Evolutionary conservation across 30 jellyfish, hydroid and myxozoan genomes (phyloP).

Genomic region (Mastigias papua): DNA sequence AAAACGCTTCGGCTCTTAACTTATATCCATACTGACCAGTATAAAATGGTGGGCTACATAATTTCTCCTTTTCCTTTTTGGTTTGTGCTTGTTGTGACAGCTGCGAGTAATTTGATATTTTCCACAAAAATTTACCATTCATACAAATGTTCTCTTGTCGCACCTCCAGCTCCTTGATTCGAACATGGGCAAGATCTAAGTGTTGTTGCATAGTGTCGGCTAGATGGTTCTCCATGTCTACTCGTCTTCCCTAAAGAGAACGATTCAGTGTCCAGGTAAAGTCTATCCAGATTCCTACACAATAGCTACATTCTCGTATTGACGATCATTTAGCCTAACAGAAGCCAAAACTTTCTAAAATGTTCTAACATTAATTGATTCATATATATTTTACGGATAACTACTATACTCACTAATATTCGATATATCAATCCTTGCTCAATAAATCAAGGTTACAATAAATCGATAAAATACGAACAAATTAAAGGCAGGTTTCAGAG

Average conservation of each 20-base stretch:
- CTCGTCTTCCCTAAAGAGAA: slow-evolving; percentile 85
- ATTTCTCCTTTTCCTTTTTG: slow-evolving; percentile 91
- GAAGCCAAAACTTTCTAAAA: too few relatives aligned
- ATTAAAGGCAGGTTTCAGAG: too few relatives aligned
- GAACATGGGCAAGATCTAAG: slow-evolving; percentile 87
- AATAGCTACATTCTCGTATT: background rate
- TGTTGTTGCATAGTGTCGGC: slow-evolving; percentile 86
- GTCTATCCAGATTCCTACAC: background rate
- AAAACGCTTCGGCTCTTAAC: slow-evolving; percentile 96
- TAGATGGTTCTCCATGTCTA: slow-evolving; percentile 84
- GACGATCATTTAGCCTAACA: background rate
- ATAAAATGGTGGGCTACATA: slow-evolving; percentile 98
- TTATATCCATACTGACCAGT: slow-evolving; percentile 98
- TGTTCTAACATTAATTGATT: too few relatives aligned
- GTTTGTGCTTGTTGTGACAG: slow-evolving; percentile 91
- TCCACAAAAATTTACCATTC: slow-evolving; percentile 96
- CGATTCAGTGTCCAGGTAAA: background rate
- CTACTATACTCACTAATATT: too few relatives aligned
- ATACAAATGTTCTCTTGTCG: slow-evolving; percentile 96
- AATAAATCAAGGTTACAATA: too few relatives aligned
- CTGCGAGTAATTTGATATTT: slow-evolving; percentile 87
- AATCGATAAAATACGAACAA: too few relatives aligned
- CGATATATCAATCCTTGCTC: too few relatives aligned
- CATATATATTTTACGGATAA: too few relatives aligned
- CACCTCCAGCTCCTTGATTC: slow-evolving; percentile 92